These are phyloP conservation scores for Sinelater perroti DNA, from an alignment of 2,888 invertebrate genomes.

Conservation along the genomic window DNA sequence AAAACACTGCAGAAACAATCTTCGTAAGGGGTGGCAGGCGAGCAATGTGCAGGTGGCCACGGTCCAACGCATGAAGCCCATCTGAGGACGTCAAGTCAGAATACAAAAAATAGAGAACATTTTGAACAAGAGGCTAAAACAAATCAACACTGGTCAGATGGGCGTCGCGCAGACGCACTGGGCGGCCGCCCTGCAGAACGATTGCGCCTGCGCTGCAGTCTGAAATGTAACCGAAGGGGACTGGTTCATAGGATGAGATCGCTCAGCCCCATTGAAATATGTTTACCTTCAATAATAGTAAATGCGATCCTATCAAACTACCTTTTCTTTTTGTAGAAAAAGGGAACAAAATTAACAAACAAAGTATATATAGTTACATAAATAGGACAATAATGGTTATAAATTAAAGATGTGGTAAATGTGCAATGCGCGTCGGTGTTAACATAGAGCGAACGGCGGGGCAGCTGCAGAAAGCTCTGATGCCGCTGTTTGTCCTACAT, in stretches of 20 bases:
- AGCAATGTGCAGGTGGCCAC: slow-evolving; percentile 63
- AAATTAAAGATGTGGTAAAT: slow-evolving; percentile 46
- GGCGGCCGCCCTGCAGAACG: slow-evolving; percentile 31
- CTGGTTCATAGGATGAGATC: slow-evolving; percentile 56
- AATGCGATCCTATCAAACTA: slow-evolving; percentile 50
- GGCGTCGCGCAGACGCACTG: slow-evolving; percentile 42
- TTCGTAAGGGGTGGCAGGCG: slow-evolving; percentile 63
- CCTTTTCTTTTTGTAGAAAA: slow-evolving; percentile 12
- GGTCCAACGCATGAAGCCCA: slow-evolving; percentile 44
- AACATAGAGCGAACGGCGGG: slow-evolving; percentile 28
- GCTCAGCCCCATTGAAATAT: slow-evolving; percentile 52
- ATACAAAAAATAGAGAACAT: slow-evolving; percentile 59
- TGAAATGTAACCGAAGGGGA: slow-evolving; percentile 36
- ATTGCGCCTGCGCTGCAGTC: slow-evolving; percentile 32
- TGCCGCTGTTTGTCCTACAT: slow-evolving; percentile 24
- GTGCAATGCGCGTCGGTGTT: slow-evolving; percentile 19
- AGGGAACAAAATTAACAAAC: slow-evolving; percentile 52
- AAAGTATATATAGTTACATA: slow-evolving; percentile 52
- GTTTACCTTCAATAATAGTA: slow-evolving; percentile 29
- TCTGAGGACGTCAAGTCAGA: slow-evolving; percentile 53
- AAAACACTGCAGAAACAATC: slow-evolving; percentile 62
- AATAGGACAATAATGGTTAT: slow-evolving; percentile 53
- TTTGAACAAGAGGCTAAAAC: slow-evolving; percentile 56
- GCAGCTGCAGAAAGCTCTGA: slow-evolving; percentile 11
- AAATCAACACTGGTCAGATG: slow-evolving; percentile 55